Base-by-base conservation (phyloP, 2,113 vertebrate species). In the Vulpes vulpes region DNA sequence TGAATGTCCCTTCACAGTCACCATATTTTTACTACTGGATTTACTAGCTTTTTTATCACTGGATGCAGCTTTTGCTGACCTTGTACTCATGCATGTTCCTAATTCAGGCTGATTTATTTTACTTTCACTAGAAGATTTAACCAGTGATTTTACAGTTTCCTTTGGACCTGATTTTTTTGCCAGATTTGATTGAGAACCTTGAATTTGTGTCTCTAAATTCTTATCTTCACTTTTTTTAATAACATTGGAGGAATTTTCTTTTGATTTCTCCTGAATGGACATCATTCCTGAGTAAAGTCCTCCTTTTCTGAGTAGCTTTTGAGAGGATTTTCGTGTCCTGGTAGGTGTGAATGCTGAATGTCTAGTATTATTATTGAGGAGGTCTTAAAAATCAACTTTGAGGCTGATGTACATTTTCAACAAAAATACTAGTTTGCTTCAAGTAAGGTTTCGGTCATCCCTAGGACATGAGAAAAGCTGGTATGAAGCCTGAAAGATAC, bases 51-150 rank as follows among this genome's bases (percentile, higher is more conserved):
- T 27, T 94, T 97, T 98, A 91, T 92, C 97, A 96, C 5, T 97
- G 2, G 60, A 97, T 19, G 79, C 90, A 27, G 96, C 51, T 4
- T 65, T 96, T 93, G 95, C 89, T 59, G 98, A 98, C 81, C 98
- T 98, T 5, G 98, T 99, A 95, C 89, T 96, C 98, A 98, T 98
- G 17, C 97, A 98, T 14, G 4, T 96, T 96, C 89, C 98, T 35
- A 96, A 80, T 79, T 98, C 97, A 97, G 95, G 65, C 25, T 98
- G 97, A 94, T 11, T 93, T 93, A 80, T 64, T 81, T 87, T 96
- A 96, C 53, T 97, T 84, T 98, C 96, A 92, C 85, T 98, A 76
- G 94, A 98, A 98, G 30, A 98, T 89, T 94, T 84, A 97, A 94
- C 83, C 16, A 57, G 59, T 74, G 95, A 38, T 57, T 98, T 96